These are phyloP conservation scores for Liolophura sinensis DNA, from an alignment of 1,140 invertebrate species.

Conservation along the genomic window DNA sequence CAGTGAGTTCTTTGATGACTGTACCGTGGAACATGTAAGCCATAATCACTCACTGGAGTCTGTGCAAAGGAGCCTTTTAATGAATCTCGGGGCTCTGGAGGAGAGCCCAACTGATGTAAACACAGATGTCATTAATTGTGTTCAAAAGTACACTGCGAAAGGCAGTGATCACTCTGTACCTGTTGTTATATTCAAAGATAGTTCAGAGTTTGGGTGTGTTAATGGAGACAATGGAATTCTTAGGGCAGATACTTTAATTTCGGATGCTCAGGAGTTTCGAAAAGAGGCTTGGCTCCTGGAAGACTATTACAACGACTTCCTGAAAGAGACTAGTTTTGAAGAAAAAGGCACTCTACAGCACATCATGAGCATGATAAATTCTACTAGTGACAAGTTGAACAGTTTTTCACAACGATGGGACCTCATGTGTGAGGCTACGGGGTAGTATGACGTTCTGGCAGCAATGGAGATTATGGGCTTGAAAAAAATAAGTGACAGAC, in stretches of 20 bases:
- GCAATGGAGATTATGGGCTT: neutral
- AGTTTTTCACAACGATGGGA: conserved; percentile 18
- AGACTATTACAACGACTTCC: conserved; percentile 13
- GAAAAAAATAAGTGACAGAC: conserved; percentile 2
- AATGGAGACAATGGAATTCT: conserved; percentile 6
- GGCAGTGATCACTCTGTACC: neutral
- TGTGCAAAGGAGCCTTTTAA: conserved; percentile 6
- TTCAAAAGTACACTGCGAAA: conserved; percentile 9
- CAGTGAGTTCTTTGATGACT: neutral
- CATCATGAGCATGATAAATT: conserved; percentile 18
- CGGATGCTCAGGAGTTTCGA: conserved; percentile 19
- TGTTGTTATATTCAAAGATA: conserved; percentile 10
- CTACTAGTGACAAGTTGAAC: conserved; percentile 8
- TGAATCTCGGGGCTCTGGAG: conserved; percentile 14
- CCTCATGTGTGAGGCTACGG: conserved; percentile 3
- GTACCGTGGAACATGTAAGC: conserved; percentile 2
- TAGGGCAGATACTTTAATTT: conserved; percentile 13
- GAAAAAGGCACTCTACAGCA: conserved; percentile 19
- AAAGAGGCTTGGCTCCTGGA: conserved; percentile 17
- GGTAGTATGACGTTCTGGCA: conserved; percentile 6
- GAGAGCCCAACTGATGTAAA: conserved; percentile 15
- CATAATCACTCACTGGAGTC: neutral
- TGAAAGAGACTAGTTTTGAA: conserved; percentile 13
- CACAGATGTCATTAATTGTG: conserved; percentile 7
- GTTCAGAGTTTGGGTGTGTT: conserved; percentile 11